A percentile compares a stretch with the other conserved stretches of the same genome.
Conservation (phyloP, 2,888 invertebrate species). For the Choreutis nemorana region DNA sequence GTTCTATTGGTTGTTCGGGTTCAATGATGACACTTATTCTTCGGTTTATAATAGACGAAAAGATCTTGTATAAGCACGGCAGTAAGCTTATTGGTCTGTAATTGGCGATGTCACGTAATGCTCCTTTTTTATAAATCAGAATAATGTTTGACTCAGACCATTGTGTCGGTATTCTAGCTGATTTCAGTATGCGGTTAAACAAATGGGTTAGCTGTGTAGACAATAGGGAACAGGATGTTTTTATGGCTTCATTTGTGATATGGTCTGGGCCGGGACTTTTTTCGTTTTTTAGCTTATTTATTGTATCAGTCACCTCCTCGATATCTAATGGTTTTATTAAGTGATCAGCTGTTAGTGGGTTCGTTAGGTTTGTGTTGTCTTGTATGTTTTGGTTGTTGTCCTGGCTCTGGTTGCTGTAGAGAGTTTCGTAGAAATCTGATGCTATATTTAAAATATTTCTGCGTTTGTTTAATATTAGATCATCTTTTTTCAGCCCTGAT, state of each 20-base stretch:
- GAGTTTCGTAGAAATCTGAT: slow-evolving; percentile 1
- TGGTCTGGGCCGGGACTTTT: slow-evolving; percentile 1
- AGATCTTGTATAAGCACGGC: slow-evolving; percentile 6
- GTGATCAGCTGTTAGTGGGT: too few relatives aligned
- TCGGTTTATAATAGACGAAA: slow-evolving; percentile 5
- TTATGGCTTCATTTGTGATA: slow-evolving; percentile 1
- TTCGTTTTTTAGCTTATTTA: neutral
- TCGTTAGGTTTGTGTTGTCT: neutral
- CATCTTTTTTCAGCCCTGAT: too few relatives aligned
- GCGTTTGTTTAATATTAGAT: slow-evolving; percentile 3
- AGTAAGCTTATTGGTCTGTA: slow-evolving; percentile 8
- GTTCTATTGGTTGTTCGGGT: slow-evolving; percentile 6
- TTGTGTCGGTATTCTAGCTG: slow-evolving; percentile 3
- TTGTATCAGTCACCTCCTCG: neutral
- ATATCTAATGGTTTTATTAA: too few relatives aligned
- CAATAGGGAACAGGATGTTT: neutral
- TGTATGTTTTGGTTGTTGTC: neutral
- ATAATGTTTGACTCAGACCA: slow-evolving; percentile 6
- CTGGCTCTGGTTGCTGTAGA: neutral
- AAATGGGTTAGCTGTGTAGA: neutral
- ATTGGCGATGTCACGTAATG: slow-evolving; percentile 6
- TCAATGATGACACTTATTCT: slow-evolving; percentile 5
- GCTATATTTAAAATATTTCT: neutral
- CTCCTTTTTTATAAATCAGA: slow-evolving; percentile 8
- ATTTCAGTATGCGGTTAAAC: slow-evolving; percentile 4